Base-by-base conservation (phyloP, 1,140 invertebrate species). In the Plectus sambesii region DNA sequence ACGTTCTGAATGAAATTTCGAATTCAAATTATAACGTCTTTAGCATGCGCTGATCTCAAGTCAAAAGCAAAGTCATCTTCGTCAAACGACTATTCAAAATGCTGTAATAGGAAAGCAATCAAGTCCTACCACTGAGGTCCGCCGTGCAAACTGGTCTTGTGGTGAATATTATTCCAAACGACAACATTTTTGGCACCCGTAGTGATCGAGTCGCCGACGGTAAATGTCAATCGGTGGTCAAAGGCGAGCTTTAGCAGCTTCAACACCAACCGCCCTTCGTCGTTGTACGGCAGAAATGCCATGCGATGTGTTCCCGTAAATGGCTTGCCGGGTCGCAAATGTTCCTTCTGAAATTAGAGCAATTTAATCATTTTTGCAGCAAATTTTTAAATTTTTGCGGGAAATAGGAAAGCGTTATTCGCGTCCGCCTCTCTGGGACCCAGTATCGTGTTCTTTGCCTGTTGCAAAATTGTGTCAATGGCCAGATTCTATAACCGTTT, bases 121-220 rank as follows among this genome's bases (percentile, higher is more conserved):
- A 3, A 3, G 27, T 29, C 29, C 17, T 40, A 61, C 47, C 19
- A 5, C 30, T 40, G 6, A 2, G 63, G 43, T 29, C 63, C 63
- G 17, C 63, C 66, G 35, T 12, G 25, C 12, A 36, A 48, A 25
- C 22, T 51, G 2, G 85, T 87, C 70, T 87, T 87, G 62, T 87
- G 85, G 63, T 87, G 85, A 41, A 88, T 83, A 62, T 81, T 82
- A 70, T 88, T 86, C 87, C 87, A 92, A 5, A 84, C 82, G 9
- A 89, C 82, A 38, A 87, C 84, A 72, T 90, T 82, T 66, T 83
- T 80, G 51, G 81, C 78, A 1, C 87, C 87, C 2, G 85, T 89
- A 2, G 87, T 92, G 20, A 82, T 78, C 1, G 86, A 89, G 43
- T 81, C 76, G 4, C 83, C 82, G 43, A 93, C 80, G 0, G 84